Conservation (phyloP, 2,888 invertebrate species). For the Xestia ashworthii region DNA sequence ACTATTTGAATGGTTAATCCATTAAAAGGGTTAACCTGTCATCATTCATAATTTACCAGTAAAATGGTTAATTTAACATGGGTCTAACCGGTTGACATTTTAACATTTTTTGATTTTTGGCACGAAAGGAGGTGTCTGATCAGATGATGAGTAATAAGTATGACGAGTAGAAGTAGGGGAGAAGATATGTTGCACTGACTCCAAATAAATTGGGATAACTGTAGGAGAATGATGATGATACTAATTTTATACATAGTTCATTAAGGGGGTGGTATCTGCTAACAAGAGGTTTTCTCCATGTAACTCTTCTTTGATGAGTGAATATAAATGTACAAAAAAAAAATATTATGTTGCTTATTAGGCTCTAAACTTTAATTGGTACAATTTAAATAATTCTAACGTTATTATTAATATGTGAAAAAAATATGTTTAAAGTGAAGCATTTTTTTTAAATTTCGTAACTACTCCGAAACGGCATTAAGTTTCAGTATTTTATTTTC, state of each 20-base stretch:
- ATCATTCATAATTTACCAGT: background rate
- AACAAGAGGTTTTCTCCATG: too few relatives aligned
- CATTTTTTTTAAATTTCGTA: too few relatives aligned
- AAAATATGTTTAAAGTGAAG: too few relatives aligned
- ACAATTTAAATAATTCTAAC: too few relatives aligned
- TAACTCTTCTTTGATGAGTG: too few relatives aligned
- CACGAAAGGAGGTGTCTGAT: background rate
- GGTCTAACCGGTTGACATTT: background rate
- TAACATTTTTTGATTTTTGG: background rate
- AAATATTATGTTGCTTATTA: too few relatives aligned
- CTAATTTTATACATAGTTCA: background rate
- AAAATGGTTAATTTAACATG: background rate
- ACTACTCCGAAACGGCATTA: too few relatives aligned
- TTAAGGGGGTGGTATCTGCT: background rate
- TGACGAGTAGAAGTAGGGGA: too few relatives aligned
- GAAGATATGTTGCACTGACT: background rate
- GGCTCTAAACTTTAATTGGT: too few relatives aligned
- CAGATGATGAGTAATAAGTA: background rate
- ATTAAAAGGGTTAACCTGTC: background rate
- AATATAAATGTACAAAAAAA: too few relatives aligned
- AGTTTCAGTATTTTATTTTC: too few relatives aligned
- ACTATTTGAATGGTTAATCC: background rate
- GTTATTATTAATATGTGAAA: too few relatives aligned
- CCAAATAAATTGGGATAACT: background rate
- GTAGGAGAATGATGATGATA: background rate